Conservation (phyloP, 2,113 vertebrate genomes). For the Ellobius talpinus region DNA sequence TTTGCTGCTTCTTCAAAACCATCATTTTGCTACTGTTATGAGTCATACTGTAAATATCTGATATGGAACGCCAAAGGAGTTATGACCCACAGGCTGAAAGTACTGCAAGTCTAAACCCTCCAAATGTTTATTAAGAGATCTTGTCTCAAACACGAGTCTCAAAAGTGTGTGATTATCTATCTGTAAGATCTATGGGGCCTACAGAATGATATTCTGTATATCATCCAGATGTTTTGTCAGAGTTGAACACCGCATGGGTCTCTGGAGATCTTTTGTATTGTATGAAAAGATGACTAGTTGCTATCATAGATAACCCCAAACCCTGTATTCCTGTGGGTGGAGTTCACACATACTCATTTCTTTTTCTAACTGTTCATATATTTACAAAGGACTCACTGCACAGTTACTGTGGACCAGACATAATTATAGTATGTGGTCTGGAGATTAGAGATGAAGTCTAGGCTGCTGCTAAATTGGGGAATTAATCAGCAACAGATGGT, state of each 20-base stretch:
- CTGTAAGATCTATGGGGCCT: background rate
- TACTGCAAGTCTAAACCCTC: background rate
- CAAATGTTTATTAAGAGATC: background rate
- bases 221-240: background rate
- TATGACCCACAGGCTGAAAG: background rate
- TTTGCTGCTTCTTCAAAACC: background rate
- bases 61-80: background rate
- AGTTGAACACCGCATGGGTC: background rate
- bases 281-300: background rate
- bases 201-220: background rate
- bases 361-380: background rate
- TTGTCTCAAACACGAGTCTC: background rate
- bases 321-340: background rate
- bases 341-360: background rate
- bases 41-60: background rate
- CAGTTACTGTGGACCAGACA: background rate
- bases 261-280: background rate
- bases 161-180: background rate
- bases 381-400: background rate
- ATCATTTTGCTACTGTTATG: background rate
- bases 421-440: background rate
- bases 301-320: background rate
- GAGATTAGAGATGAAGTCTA: slow-evolving; percentile 57
- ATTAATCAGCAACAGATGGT: slow-evolving; percentile 72
- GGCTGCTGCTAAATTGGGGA: slow-evolving; percentile 56